These are phyloP conservation scores for Oenanthe oenanthe DNA, from an alignment of 2,113 vertebrate species.

Conservation along the genomic window DNA sequence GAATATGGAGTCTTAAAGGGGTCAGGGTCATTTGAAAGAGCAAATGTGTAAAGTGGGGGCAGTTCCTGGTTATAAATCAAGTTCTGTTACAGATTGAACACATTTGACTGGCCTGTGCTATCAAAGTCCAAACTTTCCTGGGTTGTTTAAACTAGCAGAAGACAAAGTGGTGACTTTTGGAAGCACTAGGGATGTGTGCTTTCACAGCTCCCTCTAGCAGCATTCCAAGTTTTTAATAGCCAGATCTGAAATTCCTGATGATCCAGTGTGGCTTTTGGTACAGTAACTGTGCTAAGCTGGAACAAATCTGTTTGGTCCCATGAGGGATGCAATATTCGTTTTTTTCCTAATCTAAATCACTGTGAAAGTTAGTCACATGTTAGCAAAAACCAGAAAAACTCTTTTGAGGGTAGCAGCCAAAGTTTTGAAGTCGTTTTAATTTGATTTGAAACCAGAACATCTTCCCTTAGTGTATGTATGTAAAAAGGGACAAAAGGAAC, in stretches of 20 bases:
- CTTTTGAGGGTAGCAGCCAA: background rate
- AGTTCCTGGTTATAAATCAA: background rate
- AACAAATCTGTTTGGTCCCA: background rate
- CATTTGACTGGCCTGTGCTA: background rate
- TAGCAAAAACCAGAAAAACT: background rate
- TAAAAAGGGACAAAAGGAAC: background rate
- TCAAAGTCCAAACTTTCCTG: background rate
- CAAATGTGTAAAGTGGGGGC: background rate
- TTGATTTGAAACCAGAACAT: background rate
- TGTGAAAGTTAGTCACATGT: background rate
- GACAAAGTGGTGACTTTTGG: background rate
- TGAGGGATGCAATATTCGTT: background rate
- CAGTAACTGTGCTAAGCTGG: background rate
- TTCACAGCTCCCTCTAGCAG: conserved; percentile 35
- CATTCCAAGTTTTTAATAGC: background rate
- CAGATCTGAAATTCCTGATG: background rate
- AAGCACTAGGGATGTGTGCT: background rate
- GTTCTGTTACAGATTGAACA: background rate
- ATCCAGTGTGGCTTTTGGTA: background rate
- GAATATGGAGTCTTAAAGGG: background rate
- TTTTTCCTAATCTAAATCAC: background rate
- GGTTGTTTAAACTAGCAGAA: background rate
- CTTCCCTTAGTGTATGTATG: background rate
- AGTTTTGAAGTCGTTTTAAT: background rate
- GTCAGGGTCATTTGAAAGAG: background rate